Conservation (phyloP, 2,888 invertebrate genomes). For the Rhagium mordax region DNA sequence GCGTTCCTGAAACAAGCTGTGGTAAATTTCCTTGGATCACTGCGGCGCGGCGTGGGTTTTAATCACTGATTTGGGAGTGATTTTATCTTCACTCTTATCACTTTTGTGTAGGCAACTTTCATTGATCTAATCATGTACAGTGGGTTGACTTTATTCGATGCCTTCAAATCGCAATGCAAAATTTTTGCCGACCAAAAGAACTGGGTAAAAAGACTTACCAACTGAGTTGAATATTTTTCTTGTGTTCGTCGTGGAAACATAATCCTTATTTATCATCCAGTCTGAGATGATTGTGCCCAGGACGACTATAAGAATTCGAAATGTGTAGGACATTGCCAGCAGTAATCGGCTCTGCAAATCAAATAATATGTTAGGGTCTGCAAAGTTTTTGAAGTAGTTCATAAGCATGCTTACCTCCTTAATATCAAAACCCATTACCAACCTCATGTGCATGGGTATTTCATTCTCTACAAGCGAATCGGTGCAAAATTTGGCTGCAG, state of each 20-base stretch:
- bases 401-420: too few relatives aligned
- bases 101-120: too few relatives aligned
- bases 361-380: too few relatives aligned
- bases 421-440: background rate
- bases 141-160: too few relatives aligned
- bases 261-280: background rate
- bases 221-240: background rate
- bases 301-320: background rate
- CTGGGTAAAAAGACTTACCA: background rate
- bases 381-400: too few relatives aligned
- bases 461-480: background rate
- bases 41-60: too few relatives aligned
- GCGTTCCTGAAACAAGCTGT: background rate
- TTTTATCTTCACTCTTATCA: too few relatives aligned
- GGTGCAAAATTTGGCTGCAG: background rate
- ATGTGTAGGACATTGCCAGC: background rate
- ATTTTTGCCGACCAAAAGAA: too few relatives aligned
- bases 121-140: too few relatives aligned
- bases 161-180: too few relatives aligned
- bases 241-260: background rate
- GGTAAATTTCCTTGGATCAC: too few relatives aligned
- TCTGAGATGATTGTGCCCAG: background rate
- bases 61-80: too few relatives aligned
- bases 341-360: background rate
- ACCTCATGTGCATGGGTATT: background rate